A percentile compares a stretch with the other conserved stretches of the same genome.
Evolutionary conservation across 2,888 invertebrate genomes (phyloP).

Genomic region (Adelognathus sp.): DNA sequence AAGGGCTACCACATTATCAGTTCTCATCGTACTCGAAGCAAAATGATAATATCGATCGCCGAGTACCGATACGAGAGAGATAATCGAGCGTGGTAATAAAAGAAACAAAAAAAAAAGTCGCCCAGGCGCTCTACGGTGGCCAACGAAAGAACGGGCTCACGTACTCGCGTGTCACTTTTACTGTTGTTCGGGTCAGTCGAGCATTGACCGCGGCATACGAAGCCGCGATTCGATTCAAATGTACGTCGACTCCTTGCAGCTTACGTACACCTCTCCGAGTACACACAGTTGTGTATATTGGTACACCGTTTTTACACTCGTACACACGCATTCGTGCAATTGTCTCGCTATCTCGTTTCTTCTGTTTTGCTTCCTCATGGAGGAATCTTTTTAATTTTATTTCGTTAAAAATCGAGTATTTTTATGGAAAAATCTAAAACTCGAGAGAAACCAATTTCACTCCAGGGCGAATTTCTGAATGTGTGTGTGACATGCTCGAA

Average conservation of each 20-base stretch:
- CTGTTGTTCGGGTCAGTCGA: slow-evolving; percentile 78
- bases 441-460: too few relatives aligned
- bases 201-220: slow-evolving; percentile 75
- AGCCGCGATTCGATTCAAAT: slow-evolving; percentile 49
- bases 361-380: not conserved
- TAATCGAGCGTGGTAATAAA: slow-evolving; percentile 35
- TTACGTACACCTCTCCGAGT: slow-evolving; percentile 3
- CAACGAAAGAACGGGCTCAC: slow-evolving; percentile 58
- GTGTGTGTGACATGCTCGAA: too few relatives aligned
- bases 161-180: slow-evolving; percentile 76
- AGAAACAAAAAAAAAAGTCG: slow-evolving; percentile 18
- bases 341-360: not conserved
- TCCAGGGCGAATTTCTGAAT: too few relatives aligned
- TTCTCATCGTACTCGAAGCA: too few relatives aligned
- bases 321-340: not conserved
- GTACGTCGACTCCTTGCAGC: slow-evolving; percentile 48
- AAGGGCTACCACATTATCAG: too few relatives aligned
- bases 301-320: not conserved
- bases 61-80: slow-evolving; percentile 25
- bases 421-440: too few relatives aligned
- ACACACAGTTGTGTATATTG: not conserved
- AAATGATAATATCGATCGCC: slow-evolving; percentile 30
- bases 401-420: not conserved
- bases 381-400: not conserved
- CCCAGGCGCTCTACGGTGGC: slow-evolving; percentile 45